These are phyloP conservation scores for Drosophila yakuba DNA, from an alignment of 1,140 invertebrate species.

Conservation along the genomic window DNA sequence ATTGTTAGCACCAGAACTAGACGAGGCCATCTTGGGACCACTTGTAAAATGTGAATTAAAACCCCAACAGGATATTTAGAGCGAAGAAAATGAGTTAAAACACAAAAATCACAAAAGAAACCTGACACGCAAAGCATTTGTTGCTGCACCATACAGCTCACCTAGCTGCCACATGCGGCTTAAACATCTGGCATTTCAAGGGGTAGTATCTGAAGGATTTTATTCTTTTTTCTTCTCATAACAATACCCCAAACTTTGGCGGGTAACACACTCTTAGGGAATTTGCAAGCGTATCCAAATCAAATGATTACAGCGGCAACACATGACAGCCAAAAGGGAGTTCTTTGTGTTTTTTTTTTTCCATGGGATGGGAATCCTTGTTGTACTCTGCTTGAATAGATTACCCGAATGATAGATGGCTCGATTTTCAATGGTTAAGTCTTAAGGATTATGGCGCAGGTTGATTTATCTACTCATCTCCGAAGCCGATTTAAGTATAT, in stretches of 20 bases:
- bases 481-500: not conserved
- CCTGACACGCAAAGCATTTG: slow-evolving; percentile 48
- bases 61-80: slow-evolving; percentile 21
- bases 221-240: slow-evolving; percentile 57
- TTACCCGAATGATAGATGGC: slow-evolving; percentile 44
- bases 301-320: slow-evolving; percentile 71
- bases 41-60: slow-evolving; percentile 12
- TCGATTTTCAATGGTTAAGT: slow-evolving; percentile 36
- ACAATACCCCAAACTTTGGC: slow-evolving; percentile 35
- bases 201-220: slow-evolving; percentile 35
- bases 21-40: not conserved
- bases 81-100: slow-evolving; percentile 21
- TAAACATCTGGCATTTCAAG: slow-evolving; percentile 47
- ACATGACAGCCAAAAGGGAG: slow-evolving; percentile 60
- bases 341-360: not conserved
- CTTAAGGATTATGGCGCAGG: slow-evolving; percentile 19
- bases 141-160: slow-evolving; percentile 36
- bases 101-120: slow-evolving; percentile 24
- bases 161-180: slow-evolving; percentile 18
- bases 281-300: slow-evolving; percentile 49
- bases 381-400: slow-evolving; percentile 27
- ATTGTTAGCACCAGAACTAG: not conserved
- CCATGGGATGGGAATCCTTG: not conserved
- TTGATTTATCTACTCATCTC: slow-evolving; percentile 38
- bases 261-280: slow-evolving; percentile 43